Percentiles rank a stretch among this genome's conserved stretches.
phyloP scores from a whole-genome alignment of 2,113 vertebrate species.

The Onychorhynchus coronatus region DNA sequence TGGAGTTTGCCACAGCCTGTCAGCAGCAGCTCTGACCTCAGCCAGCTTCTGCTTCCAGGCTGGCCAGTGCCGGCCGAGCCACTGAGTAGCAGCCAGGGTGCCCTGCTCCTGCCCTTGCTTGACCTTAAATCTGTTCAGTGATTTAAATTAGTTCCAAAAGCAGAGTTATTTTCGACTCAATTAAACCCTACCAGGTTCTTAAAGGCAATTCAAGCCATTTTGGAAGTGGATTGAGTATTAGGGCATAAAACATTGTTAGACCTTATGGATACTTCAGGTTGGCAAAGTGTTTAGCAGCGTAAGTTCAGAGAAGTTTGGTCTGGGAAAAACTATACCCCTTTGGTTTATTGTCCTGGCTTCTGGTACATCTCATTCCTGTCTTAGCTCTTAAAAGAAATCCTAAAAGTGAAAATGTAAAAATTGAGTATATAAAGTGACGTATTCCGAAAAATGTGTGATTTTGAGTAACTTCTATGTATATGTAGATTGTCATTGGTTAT shows the following conservation, averaged over 20 bases:
- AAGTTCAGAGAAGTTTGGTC: not conserved
- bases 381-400: not conserved
- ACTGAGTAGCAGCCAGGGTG: not conserved
- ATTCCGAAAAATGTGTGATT: not conserved
- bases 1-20: not conserved
- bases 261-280: not conserved
- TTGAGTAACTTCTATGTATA: not conserved
- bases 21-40: not conserved
- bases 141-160: not conserved
- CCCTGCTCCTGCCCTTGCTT: rapidly evolving
- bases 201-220: not conserved
- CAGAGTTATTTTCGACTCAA: not conserved
- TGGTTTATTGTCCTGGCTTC: not conserved
- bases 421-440: not conserved
- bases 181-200: not conserved
- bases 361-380: not conserved
- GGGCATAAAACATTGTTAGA: not conserved
- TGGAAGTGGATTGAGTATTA: not conserved
- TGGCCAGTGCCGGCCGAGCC: not conserved
- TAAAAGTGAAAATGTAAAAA: not conserved
- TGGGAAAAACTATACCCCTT: not conserved
- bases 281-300: not conserved
- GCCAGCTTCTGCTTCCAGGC: not conserved
- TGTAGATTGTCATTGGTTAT: not conserved
- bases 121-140: not conserved